These are phyloP conservation scores for Bimastos eiseni DNA, from an alignment of 2,888 invertebrate genomes.

Conservation along the genomic window DNA sequence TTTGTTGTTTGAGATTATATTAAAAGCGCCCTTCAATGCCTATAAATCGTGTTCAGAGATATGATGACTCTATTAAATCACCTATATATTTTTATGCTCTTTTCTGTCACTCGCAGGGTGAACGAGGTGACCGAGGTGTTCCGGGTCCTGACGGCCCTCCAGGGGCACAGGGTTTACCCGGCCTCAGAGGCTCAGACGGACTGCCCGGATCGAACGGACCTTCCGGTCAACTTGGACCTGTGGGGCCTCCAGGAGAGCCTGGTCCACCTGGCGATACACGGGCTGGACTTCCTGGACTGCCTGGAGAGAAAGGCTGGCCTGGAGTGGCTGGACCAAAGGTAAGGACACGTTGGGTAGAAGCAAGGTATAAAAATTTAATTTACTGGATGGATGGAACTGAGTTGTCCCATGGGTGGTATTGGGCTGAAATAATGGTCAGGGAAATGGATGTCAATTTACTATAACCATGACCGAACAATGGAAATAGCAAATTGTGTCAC, in stretches of 20 bases:
- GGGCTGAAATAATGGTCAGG: no score
- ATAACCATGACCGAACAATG: no score
- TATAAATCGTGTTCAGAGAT: no score
- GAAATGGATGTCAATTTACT: no score
- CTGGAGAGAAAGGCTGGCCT: background rate
- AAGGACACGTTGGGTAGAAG: background rate
- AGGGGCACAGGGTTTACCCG: background rate
- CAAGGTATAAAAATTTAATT: background rate
- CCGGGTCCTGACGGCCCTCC: background rate
- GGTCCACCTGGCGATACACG: background rate
- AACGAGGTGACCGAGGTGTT: background rate
- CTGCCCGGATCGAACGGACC: background rate
- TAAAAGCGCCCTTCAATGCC: no score
- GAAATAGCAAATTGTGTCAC: no score
- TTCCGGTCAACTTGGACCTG: background rate
- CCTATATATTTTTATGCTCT: no score
- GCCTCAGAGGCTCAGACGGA: slow-evolving; percentile 13
- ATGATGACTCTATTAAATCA: no score
- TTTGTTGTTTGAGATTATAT: no score
- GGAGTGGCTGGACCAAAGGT: slow-evolving; percentile 21
- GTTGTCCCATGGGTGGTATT: no score
- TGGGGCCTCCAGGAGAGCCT: background rate
- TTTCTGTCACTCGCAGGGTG: background rate
- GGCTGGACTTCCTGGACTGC: background rate
- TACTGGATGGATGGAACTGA: background rate